Evolutionary conservation across 2,888 invertebrate species (phyloP), one percentile per base, ranked within the genome.

Genomic region (Unio pictorum): DNA sequence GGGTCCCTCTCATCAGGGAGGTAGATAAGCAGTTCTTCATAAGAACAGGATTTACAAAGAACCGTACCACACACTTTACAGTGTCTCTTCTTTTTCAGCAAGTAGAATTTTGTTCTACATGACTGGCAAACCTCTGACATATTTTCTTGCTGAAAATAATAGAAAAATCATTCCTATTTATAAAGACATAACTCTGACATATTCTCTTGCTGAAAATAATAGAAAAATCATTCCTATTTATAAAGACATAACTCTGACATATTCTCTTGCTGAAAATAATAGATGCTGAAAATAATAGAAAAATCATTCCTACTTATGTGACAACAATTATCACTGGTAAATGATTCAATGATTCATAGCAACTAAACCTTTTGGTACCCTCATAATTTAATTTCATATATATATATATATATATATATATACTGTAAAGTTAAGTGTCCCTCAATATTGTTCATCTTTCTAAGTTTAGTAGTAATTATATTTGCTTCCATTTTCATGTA

Each of bases 1-100:
- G 66, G 34, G 57, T 67, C 64, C 1, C 65, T 63, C 26, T 68
- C 71, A 66, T 85, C 84, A 8, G 83, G 81, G 17, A 84, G 66
- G 65, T 80, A 86, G 34, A 86, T 70, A 8, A 86, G 76, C 7
- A 86, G 73, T 62, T 86, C 85, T 57, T 81, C 72, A 7, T 62
- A 65, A n/a, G 83, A 81, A 69, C 86, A 86, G 1, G 67, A 59
- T 67, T 81, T 84, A 74, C 86, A 86, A 56, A 84, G 71, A 6
- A 74, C 77, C 56, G 74, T 55, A 5, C 83, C 84, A 76, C 86
- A 86, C 34, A 86, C 73, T 57, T 78, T 80, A 76, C 86, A 86
- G 58, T 73, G 80, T 20, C 72, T 68, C 61, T 85, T 84, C 68
- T 80, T 84, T 23, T 66, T 74, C 59, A 84, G 55, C 26, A 84